phyloP scores from a whole-genome alignment of 2,113 vertebrate species.

The Halichoerus grypus region DNA sequence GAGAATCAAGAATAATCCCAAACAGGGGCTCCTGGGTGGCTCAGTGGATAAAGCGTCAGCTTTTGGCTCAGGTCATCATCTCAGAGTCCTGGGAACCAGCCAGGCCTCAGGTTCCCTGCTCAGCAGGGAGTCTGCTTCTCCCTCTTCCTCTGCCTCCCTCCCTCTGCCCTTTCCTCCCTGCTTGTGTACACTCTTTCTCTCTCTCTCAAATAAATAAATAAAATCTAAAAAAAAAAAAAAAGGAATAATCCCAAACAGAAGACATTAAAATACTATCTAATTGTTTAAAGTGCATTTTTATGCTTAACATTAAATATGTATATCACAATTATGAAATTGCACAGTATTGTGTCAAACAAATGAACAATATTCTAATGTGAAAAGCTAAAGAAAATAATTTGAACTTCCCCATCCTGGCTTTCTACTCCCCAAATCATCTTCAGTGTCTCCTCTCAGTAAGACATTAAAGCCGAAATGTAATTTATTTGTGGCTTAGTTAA shows the following conservation, averaged over 20 bases:
- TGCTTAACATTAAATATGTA: background rate
- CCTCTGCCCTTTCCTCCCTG: background rate
- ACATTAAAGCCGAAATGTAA: background rate
- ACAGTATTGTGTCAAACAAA: background rate
- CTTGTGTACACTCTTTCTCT: background rate
- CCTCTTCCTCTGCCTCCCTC: background rate
- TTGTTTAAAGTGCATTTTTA: background rate
- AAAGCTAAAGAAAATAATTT: conserved; percentile 43
- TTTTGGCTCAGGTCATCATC: background rate
- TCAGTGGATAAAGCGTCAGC: background rate
- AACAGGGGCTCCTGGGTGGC: background rate
- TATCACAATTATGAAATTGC: background rate
- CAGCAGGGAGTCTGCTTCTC: background rate
- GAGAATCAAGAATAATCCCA: conserved; percentile 20
- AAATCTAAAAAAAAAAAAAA: background rate
- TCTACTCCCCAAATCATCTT: background rate
- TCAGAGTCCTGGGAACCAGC: background rate
- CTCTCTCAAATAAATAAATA: background rate
- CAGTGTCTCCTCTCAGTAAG: background rate
- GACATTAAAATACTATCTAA: conserved; percentile 3
- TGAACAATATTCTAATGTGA: background rate
- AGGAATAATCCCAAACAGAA: conserved; percentile 27
- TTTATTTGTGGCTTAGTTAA: conserved; percentile 4
- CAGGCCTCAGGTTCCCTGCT: background rate
- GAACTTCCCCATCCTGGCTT: background rate